Evolutionary conservation across 1,140 invertebrate species (phyloP).

Genomic region (Sarcophaga bullata): DNA sequence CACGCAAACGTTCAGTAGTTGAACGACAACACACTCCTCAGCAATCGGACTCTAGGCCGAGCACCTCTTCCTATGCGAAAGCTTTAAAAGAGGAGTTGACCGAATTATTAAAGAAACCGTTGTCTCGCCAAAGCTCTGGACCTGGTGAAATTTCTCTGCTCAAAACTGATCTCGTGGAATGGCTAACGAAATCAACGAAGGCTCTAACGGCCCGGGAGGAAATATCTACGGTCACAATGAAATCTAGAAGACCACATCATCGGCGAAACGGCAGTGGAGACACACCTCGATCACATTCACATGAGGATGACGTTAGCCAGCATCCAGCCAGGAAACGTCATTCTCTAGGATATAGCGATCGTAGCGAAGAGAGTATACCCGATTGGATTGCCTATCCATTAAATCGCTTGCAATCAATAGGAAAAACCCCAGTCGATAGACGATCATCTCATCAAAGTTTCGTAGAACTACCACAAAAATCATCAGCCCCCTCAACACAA

Average conservation of each 20-base stretch:
- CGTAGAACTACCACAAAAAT: slow-evolving; percentile 38
- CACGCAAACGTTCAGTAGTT: slow-evolving; percentile 51
- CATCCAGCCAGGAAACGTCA: slow-evolving; percentile 57
- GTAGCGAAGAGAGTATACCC: slow-evolving; percentile 53
- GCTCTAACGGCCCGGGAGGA: slow-evolving; percentile 41
- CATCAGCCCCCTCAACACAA: slow-evolving; percentile 34
- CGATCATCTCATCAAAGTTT: slow-evolving; percentile 39
- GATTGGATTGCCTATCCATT: slow-evolving; percentile 65
- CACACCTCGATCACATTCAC: slow-evolving; percentile 60
- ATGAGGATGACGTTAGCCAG: slow-evolving; percentile 53
- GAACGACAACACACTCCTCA: slow-evolving; percentile 46
- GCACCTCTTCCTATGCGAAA: slow-evolving; percentile 59
- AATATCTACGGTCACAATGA: slow-evolving; percentile 28
- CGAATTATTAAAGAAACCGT: slow-evolving; percentile 62
- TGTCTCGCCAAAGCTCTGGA: slow-evolving; percentile 61
- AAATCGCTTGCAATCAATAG: slow-evolving; percentile 58
- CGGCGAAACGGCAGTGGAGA: slow-evolving; percentile 63
- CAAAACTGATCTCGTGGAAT: slow-evolving; percentile 63
- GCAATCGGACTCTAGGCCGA: slow-evolving; percentile 48
- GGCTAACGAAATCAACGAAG: slow-evolving; percentile 59
- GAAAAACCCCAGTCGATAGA: slow-evolving; percentile 50
- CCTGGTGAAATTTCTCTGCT: slow-evolving; percentile 62
- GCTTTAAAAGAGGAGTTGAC: slow-evolving; percentile 53
- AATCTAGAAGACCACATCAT: slow-evolving; percentile 55
- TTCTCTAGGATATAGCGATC: slow-evolving; percentile 59